Evolutionary conservation across 2,888 invertebrate species (phyloP).

Genomic region (Phorcus lineatus): DNA sequence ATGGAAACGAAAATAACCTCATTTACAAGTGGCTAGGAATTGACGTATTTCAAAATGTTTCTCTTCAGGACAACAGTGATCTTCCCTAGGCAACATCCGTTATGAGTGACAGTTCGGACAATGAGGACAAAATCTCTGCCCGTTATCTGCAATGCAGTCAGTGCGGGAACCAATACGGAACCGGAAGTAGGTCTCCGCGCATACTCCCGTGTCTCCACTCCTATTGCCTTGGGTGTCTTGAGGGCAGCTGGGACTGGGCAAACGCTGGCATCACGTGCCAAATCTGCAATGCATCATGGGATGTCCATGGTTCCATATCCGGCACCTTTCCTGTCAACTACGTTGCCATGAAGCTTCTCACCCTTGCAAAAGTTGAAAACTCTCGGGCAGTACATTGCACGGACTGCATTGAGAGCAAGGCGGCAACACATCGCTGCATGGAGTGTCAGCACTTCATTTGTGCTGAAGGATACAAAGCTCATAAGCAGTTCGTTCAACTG

Average conservation of each 20-base stretch:
- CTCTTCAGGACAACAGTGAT: no score
- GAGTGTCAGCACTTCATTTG: conserved; percentile 1
- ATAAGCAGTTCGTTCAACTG: background rate
- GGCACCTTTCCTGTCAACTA: background rate
- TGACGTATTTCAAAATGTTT: no score
- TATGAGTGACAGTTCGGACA: background rate
- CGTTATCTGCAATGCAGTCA: background rate
- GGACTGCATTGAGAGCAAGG: background rate
- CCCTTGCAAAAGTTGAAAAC: background rate
- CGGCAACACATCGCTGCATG: background rate
- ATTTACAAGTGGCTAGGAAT: no score
- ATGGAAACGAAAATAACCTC: no score
- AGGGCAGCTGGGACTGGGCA: background rate
- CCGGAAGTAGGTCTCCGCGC: background rate
- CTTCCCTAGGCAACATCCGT: no score
- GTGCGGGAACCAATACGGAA: background rate
- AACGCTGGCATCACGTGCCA: background rate
- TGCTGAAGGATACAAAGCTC: background rate
- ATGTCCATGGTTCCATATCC: background rate
- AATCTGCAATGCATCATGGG: background rate
- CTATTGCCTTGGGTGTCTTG: background rate
- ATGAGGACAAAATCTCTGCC: background rate
- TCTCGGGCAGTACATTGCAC: background rate
- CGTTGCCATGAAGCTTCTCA: background rate
- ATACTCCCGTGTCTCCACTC: background rate